These are phyloP conservation scores for Bombus soroeensis DNA, from an alignment of 1,140 invertebrate genomes.

Conservation along the genomic window DNA sequence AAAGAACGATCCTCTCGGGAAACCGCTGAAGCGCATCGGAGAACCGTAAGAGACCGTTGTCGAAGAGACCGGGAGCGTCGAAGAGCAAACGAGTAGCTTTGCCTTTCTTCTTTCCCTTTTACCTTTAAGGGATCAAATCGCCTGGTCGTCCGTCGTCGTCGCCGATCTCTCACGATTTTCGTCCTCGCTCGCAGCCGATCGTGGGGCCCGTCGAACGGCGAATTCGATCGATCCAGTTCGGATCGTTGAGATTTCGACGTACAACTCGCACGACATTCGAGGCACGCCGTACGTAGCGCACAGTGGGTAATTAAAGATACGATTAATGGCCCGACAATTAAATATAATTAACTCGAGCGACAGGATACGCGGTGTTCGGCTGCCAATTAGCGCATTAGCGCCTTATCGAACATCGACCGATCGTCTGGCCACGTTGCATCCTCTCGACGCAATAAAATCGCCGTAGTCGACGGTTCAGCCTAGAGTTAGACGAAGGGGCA, in stretches of 20 bases:
- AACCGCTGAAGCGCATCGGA: slow-evolving; percentile 45
- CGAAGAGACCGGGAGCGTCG: slow-evolving; percentile 30
- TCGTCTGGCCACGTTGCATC: slow-evolving; percentile 32
- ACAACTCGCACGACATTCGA: slow-evolving; percentile 16
- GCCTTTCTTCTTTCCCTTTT: slow-evolving; percentile 4
- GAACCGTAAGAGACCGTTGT: slow-evolving; percentile 35
- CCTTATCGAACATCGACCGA: slow-evolving; percentile 67
- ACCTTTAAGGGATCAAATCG: neutral
- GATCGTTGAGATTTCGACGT: neutral
- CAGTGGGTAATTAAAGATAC: slow-evolving; percentile 65
- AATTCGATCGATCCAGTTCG: neutral
- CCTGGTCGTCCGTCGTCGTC: neutral
- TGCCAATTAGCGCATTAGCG: slow-evolving; percentile 70
- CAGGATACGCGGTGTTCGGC: slow-evolving; percentile 44
- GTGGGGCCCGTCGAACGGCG: too few species aligned
- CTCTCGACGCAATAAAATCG: slow-evolving; percentile 58
- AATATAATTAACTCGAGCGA: slow-evolving; percentile 68
- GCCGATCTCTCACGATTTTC: neutral
- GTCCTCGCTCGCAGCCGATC: neutral
- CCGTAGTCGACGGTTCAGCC: slow-evolving; percentile 24
- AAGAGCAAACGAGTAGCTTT: slow-evolving; percentile 23
- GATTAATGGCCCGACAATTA: slow-evolving; percentile 71
- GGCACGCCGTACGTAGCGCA: slow-evolving; percentile 15
- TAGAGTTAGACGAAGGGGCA: too few species aligned
- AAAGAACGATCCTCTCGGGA: slow-evolving; percentile 59